Base-by-base conservation (phyloP, 2,888 invertebrate genomes). In the Lepeophtheirus nordmannii region DNA sequence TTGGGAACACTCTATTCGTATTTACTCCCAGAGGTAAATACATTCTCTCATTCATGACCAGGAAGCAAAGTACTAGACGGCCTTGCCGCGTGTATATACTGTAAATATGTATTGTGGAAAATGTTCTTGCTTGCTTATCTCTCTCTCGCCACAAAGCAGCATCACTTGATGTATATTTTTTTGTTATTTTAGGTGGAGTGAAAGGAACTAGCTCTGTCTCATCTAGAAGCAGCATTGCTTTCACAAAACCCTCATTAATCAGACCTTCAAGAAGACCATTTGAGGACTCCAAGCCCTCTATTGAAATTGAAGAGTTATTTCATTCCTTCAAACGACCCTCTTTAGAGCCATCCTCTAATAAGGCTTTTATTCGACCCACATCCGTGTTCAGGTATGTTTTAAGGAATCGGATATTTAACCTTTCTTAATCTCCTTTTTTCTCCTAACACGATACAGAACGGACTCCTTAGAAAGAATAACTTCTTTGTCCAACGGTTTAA, bases 1-100 rank as follows among this genome's bases (percentile, higher is more conserved):
- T 92, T 72, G 91, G 89, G 69, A 89, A 90, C 75, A 92, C 92
- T 14, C 86, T 92, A 65, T 92, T 92, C 89, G 85, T 92, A 41
- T 92, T 92, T 76, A 91, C 90, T 0, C 92, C 92, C 0, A 30
- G 30, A 30, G 30, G 30, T 30, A 30, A 30, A 30, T 85, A 89
- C 72, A 30, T 30, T 30, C 2, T 30, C 30, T 30, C 30, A 30
- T 30, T 30, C 30, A 30, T 30, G 30, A 30, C 30, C 30, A 30
- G 30, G 30, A 30, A 30, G 30, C 30, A 30, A 30, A 30, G 30
- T 30, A 30, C 30, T 5, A 7, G 30, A 30, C 30, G 2, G 30
- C 30, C 30, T 30, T 30, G 30, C 30, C 30, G 7, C 7, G 30
- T 30, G 30, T 30, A 30, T 30, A 30, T 30, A 30, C 7, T 30